phyloP scores from a whole-genome alignment of 2,113 vertebrate species.

The human region GRCh38 chr2:176326501-176327000 shows the following conservation, averaged over 20 bases:
- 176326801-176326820: slow-evolving; percentile 66
- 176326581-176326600: background rate
- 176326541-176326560: slow-evolving; percentile 37
- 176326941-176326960: slow-evolving; percentile 81
- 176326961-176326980: slow-evolving; percentile 59
- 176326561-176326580: background rate
- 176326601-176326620: background rate
- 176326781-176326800: slow-evolving; percentile 58
- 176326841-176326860: slow-evolving; percentile 97
- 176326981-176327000: slow-evolving; percentile 67
- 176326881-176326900: slow-evolving; percentile 98
- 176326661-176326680: slow-evolving; percentile 6
- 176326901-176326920: slow-evolving; percentile 84
- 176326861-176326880: slow-evolving; percentile 97
- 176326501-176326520: slow-evolving; percentile 22
- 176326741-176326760: slow-evolving; percentile 38
- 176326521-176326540: background rate
- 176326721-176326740: slow-evolving; percentile 1
- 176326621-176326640: slow-evolving; percentile 44
- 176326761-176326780: slow-evolving; percentile 56
- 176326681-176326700: slow-evolving; percentile 23
- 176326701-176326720: slow-evolving; percentile 36
- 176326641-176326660: slow-evolving; percentile 32
- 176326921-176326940: slow-evolving; percentile 72
- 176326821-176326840: slow-evolving; percentile 97